Percentiles rank a stretch among this genome's conserved stretches.
These are phyloP conservation scores for Centruroides sculpturatus DNA, from an alignment of 1,140 invertebrate species.

Conservation along the genomic window DNA sequence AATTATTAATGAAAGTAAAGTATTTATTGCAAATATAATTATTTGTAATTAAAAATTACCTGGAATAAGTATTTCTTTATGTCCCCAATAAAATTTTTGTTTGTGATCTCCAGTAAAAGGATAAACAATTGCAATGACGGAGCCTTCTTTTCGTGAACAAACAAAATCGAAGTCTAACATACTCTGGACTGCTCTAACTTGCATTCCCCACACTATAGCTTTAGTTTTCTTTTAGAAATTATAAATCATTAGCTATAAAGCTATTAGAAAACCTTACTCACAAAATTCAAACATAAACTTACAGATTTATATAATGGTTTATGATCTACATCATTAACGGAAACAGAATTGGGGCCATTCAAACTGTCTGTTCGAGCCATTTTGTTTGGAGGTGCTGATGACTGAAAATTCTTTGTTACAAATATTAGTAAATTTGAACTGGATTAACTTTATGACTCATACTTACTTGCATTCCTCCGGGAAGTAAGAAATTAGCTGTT, in stretches of 20 bases:
- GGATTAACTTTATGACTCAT: not conserved
- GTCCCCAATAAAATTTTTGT: constrained; percentile 99
- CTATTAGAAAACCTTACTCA: no score
- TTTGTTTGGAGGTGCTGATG: constrained; percentile 1
- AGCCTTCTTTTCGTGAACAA: constrained; percentile 65
- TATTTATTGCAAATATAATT: not conserved
- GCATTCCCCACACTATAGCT: constrained; percentile 98
- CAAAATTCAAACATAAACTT: no score
- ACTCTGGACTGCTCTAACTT: constrained; percentile 87
- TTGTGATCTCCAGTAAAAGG: constrained; percentile 98
- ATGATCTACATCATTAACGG: constrained; percentile 1
- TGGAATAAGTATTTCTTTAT: constrained; percentile 90
- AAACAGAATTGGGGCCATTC: constrained; percentile 6
- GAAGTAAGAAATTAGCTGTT: constrained; percentile 88
- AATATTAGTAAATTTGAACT: no score
- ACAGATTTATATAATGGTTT: no score
- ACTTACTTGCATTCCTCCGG: constrained; percentile 46
- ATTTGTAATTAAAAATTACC: constrained; percentile 19
- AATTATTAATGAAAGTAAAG: no score
- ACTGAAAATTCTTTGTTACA: not conserved
- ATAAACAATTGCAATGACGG: constrained; percentile 90
- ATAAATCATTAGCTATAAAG: no score
- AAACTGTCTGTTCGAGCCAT: constrained; percentile 5
- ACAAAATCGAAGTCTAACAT: constrained; percentile 99
- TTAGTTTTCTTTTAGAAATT: constrained; percentile 68